phyloP scores from a whole-genome alignment of 2,113 vertebrate species.

The Crocuta crocuta region DNA sequence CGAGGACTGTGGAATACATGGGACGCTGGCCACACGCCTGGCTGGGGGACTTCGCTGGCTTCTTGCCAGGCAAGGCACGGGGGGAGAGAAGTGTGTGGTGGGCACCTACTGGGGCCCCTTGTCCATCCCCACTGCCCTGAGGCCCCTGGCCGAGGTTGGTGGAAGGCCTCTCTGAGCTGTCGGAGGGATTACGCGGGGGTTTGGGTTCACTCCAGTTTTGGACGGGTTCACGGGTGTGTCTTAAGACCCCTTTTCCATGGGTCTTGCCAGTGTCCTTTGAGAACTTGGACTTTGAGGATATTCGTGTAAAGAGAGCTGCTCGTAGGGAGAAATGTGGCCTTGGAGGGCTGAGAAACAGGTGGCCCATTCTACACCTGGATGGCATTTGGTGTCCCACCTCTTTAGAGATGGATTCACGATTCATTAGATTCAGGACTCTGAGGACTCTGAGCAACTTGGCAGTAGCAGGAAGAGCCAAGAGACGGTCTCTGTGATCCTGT shows the following conservation, averaged over 20 bases:
- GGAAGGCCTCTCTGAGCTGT: not conserved
- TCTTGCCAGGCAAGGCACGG: not conserved
- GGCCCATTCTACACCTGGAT: not conserved
- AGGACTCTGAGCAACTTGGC: no score
- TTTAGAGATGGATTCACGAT: not conserved
- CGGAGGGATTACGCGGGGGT: not conserved
- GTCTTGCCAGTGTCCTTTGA: not conserved
- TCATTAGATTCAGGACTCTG: not conserved
- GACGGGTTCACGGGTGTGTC: not conserved
- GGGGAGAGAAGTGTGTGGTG: not conserved
- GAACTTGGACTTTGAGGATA: not conserved
- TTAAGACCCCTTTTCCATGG: not conserved
- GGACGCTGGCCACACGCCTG: not conserved
- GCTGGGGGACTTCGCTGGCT: not conserved
- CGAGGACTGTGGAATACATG: fast-evolving
- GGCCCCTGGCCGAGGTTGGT: not conserved
- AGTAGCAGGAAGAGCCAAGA: not conserved
- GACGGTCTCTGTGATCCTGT: not conserved
- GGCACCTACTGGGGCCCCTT: not conserved
- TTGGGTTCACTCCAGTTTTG: not conserved
- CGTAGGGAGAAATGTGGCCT: not conserved
- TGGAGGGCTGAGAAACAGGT: not conserved
- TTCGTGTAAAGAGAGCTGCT: not conserved
- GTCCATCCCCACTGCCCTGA: not conserved
- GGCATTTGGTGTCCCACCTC: not conserved